A percentile compares a stretch with the other conserved stretches of the same genome.
These are phyloP conservation scores for Pelecanoides urinatrix DNA, from an alignment of 2,113 vertebrate genomes.

Conservation along the genomic window DNA sequence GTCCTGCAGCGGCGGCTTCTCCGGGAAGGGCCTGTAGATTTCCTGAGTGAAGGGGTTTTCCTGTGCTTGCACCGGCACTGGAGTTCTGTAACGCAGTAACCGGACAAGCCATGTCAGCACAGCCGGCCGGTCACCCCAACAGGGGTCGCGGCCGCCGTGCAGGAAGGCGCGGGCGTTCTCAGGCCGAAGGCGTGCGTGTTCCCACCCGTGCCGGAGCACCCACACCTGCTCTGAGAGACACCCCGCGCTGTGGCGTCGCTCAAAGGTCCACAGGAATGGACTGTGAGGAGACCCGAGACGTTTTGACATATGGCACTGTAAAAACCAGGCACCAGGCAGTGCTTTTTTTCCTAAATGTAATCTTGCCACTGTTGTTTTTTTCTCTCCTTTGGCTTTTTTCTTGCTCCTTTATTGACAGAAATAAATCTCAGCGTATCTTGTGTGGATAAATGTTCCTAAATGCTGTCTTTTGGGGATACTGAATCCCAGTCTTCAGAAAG, in stretches of 20 bases:
- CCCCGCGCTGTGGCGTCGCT: background rate
- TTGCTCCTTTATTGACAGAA: background rate
- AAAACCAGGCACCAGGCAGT: background rate
- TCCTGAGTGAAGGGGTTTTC: no score
- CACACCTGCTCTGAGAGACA: accelerated
- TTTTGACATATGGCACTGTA: no score
- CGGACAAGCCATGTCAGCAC: accelerated
- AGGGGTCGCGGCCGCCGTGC: accelerated
- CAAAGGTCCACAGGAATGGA: accelerated
- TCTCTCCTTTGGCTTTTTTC: background rate
- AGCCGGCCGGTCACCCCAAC: accelerated
- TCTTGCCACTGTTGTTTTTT: background rate
- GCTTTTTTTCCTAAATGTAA: background rate
- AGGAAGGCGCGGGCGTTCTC: accelerated
- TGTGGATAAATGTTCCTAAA: background rate
- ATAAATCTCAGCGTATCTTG: background rate
- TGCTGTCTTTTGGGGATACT: accelerated
- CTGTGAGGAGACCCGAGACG: background rate
- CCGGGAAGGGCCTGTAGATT: background rate
- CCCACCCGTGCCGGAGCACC: background rate
- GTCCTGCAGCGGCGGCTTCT: accelerated
- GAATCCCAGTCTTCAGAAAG: background rate
- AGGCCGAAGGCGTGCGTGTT: no score
- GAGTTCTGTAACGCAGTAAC: accelerated
- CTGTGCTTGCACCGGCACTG: background rate